These are phyloP conservation scores for Pristionchus japonicus DNA, from an alignment of 2,888 invertebrate genomes.

Conservation along the genomic window DNA sequence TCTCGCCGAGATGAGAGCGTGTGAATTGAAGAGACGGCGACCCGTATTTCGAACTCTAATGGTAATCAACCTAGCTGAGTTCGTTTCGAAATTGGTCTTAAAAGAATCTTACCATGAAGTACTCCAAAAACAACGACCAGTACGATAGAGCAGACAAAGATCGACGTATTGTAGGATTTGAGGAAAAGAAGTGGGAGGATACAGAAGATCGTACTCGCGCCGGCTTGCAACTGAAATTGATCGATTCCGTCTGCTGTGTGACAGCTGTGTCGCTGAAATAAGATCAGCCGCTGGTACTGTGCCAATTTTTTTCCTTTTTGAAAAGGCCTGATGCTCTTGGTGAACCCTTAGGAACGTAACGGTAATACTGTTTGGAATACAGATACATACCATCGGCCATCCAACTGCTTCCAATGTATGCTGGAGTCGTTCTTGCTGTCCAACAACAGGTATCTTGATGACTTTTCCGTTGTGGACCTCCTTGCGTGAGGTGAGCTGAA, in stretches of 20 bases:
- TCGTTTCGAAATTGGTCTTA: no score
- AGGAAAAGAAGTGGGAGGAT: slow-evolving; percentile 69
- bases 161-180: slow-evolving; percentile 67
- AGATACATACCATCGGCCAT: slow-evolving; percentile 74
- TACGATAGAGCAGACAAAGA: slow-evolving; percentile 72
- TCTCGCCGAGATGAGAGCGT: no score
- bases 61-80: no score
- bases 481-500: slow-evolving; percentile 61
- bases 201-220: slow-evolving; percentile 70
- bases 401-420: slow-evolving; percentile 56
- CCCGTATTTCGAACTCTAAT: no score
- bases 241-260: no score
- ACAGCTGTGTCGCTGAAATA: no score
- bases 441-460: slow-evolving; percentile 63
- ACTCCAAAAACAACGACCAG: slow-evolving; percentile 71
- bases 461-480: slow-evolving; percentile 63
- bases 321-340: no score
- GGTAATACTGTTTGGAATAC: no score
- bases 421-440: slow-evolving; percentile 53
- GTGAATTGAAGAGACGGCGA: no score
- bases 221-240: slow-evolving; percentile 65
- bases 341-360: no score
- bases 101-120: slow-evolving; percentile 68
- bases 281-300: no score
- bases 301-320: no score